Evolutionary conservation across 1,140 invertebrate genomes (phyloP), one percentile per base, ranked within the genome.

Genomic region (Cyclina sinensis): DNA sequence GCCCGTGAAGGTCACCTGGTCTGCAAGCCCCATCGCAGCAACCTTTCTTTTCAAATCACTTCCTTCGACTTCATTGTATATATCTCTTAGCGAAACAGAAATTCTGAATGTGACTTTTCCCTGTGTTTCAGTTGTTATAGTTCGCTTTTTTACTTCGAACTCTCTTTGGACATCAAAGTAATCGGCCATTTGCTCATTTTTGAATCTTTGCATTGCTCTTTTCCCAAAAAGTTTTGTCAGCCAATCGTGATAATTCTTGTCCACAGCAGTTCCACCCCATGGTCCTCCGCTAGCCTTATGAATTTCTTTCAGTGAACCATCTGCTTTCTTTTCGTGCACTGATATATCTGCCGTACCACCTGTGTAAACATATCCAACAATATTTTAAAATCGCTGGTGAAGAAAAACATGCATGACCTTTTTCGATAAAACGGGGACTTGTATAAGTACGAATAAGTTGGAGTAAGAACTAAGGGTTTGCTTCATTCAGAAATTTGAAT

Each of bases 341-440:
- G 59, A n/a, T 16, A 84, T 84, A 24, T 84, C 81, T 1, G 65
- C 81, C 46, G 65, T 84, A 27, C 81, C 81, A 32, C 81, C 81
- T 84, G 65, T n/a, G n/a, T n/a, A n/a, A n/a, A n/a, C n/a, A n/a
- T n/a, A n/a, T n/a, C 2, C 32, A 65, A 46, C n/a, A n/a, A n/a
- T n/a, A n/a, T n/a, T n/a, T n/a, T n/a, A n/a, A n/a, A n/a, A n/a
- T n/a, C n/a, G n/a, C n/a, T n/a, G n/a, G n/a, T n/a, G 14, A 43
- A 43, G 43, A 43, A 43, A 43, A 43, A 43, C 43, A 14, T 43
- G 37, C 14, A 24, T 30, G 30, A 74, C 11, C 24, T 62, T 11
- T 51, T 11, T 51, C 9, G n/a, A n/a, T n/a, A n/a, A n/a, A n/a
- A n/a, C n/a, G n/a, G n/a, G n/a, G n/a, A n/a, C n/a, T n/a, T n/a